Conservation (phyloP, 2,113 vertebrate genomes). For the Tiliqua scincoides region DNA sequence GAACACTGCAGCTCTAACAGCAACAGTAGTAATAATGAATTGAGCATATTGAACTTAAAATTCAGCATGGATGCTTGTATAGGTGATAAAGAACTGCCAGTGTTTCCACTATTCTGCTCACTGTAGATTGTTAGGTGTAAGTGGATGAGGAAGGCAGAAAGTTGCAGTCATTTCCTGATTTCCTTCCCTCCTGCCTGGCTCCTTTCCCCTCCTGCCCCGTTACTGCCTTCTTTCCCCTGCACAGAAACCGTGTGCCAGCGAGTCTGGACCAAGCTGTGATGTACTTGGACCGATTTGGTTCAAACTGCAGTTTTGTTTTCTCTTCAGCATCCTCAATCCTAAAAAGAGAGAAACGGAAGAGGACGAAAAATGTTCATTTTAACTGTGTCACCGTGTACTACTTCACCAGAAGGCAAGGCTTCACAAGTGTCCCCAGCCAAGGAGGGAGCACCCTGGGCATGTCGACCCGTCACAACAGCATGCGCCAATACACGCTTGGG, state of each 20-base stretch:
- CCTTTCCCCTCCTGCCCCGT: background rate
- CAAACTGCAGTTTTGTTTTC: slow-evolving; percentile 39
- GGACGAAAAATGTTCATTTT: slow-evolving; percentile 93
- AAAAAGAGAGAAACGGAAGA: slow-evolving; percentile 93
- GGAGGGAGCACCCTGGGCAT: slow-evolving; percentile 97
- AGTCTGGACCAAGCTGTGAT: background rate
- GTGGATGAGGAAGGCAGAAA: background rate
- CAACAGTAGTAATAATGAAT: background rate
- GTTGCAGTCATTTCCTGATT: background rate
- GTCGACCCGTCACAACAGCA: slow-evolving; percentile 93
- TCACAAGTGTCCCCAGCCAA: slow-evolving; percentile 98
- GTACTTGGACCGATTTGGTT: background rate
- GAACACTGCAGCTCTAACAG: background rate
- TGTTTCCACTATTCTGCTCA: background rate
- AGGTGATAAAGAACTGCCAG: no score
- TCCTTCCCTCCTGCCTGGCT: background rate
- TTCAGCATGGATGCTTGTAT: background rate
- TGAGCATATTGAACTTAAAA: background rate
- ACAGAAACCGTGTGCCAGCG: background rate
- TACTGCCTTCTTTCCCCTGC: background rate
- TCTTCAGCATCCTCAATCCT: slow-evolving; percentile 91
- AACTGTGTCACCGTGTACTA: slow-evolving; percentile 99
- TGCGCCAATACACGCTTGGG: slow-evolving; percentile 93
- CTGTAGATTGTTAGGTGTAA: background rate
- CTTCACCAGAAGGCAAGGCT: slow-evolving; percentile 95